Conservation (phyloP, 1,140 invertebrate species). For the Pectinophora gossypiella region DNA sequence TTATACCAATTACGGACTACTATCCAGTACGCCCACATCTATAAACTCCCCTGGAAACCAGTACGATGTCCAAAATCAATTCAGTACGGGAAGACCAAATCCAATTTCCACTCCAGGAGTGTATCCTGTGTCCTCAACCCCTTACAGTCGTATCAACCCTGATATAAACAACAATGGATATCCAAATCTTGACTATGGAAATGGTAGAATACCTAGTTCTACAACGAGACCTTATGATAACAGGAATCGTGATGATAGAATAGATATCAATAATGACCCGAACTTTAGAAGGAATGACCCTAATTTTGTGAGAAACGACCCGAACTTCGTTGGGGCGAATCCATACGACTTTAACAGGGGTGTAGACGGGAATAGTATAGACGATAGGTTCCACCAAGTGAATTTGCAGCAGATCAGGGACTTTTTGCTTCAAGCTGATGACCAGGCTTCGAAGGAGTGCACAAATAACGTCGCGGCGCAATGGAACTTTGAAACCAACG, state of each 20-base stretch:
- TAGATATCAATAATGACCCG: slow-evolving; percentile 60
- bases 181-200: slow-evolving; percentile 50
- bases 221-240: slow-evolving; percentile 50
- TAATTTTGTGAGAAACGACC: slow-evolving; percentile 56
- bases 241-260: slow-evolving; percentile 52
- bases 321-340: slow-evolving; percentile 53
- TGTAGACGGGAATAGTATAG: slow-evolving; percentile 42
- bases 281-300: slow-evolving; percentile 66
- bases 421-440: slow-evolving; percentile 82
- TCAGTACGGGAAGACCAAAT: slow-evolving; percentile 44
- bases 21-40: slow-evolving; percentile 52
- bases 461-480: slow-evolving; percentile 88
- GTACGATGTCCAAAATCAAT: slow-evolving; percentile 54
- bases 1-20: slow-evolving; percentile 39
- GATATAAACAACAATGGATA: slow-evolving; percentile 70
- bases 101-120: slow-evolving; percentile 42
- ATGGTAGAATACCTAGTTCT: slow-evolving; percentile 45
- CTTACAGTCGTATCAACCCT: slow-evolving; percentile 56
- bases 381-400: slow-evolving; percentile 49
- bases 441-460: slow-evolving; percentile 84
- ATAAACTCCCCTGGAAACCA: slow-evolving; percentile 50
- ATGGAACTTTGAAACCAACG: slow-evolving; percentile 92
- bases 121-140: slow-evolving; percentile 56
- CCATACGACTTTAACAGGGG: slow-evolving; percentile 57
- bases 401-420: slow-evolving; percentile 58